Evolutionary conservation across 2,888 invertebrate genomes (phyloP).

Genomic region (Nymphalis urticae): DNA sequence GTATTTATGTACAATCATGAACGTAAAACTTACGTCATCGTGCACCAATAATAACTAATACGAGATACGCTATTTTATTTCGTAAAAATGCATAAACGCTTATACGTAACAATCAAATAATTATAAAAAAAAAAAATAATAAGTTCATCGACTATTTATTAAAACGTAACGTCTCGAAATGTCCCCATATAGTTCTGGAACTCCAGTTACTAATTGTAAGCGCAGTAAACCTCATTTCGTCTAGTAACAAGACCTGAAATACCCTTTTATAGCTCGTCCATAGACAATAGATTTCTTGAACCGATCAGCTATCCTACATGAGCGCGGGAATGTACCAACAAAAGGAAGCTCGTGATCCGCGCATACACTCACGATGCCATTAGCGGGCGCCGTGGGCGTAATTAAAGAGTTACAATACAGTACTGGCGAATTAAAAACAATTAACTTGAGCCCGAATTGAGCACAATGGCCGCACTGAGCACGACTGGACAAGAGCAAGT

Average conservation of each 20-base stretch:
- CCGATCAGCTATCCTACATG: constrained; percentile 32
- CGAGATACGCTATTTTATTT: background rate
- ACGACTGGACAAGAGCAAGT: constrained; percentile 56
- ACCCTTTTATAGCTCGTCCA: constrained; percentile 32
- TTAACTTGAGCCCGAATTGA: constrained; percentile 74
- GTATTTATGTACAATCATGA: constrained; percentile 34
- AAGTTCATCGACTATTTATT: background rate
- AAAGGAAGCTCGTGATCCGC: constrained; percentile 62
- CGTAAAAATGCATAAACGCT: too few species aligned
- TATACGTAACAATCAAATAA: background rate
- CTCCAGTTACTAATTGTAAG: background rate
- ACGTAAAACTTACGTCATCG: constrained; percentile 11
- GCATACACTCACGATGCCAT: constrained; percentile 68
- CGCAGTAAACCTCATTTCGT: background rate
- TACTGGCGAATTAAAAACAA: constrained; percentile 78
- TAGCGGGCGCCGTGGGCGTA: constrained; percentile 74
- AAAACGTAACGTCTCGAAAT: background rate
- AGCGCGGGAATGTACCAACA: constrained; percentile 60
- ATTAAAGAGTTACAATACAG: constrained; percentile 78
- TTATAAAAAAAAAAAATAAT: too few species aligned
- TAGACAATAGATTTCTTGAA: constrained; percentile 22
- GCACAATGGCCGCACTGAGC: constrained; percentile 69
- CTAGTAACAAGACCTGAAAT: constrained; percentile 10
- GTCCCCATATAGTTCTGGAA: background rate
- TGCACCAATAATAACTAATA: background rate